phyloP scores from a whole-genome alignment of 2,797 vertebrate genomes.

The Myotis vivesi region DNA sequence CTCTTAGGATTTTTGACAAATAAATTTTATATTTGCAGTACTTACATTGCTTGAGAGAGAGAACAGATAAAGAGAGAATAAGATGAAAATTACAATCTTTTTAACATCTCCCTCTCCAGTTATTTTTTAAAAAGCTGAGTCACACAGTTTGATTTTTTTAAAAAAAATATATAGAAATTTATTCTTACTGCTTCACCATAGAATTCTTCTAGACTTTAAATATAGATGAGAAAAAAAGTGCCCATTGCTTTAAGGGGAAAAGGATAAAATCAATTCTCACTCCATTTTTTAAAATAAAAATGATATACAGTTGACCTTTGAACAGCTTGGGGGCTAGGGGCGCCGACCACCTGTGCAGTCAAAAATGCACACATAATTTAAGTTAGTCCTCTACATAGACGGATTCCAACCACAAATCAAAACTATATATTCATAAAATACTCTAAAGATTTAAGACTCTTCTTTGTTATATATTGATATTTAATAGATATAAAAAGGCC shows the following conservation, averaged over 20 bases:
- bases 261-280: not conserved
- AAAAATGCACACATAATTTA: not conserved
- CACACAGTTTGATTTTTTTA: not conserved
- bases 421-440: not conserved
- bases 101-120: not conserved
- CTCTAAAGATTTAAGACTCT: not conserved
- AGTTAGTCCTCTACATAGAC: not conserved
- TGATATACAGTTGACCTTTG: not conserved
- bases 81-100: not conserved
- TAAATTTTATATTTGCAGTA: slow-evolving; percentile 21
- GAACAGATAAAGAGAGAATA: not conserved
- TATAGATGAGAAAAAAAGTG: not conserved
- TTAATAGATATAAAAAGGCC: not conserved
- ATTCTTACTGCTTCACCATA: not conserved
- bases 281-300: not conserved
- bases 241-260: not conserved
- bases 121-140: not conserved
- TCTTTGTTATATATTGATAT: not conserved
- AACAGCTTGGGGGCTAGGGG: not conserved
- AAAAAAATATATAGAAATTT: not conserved
- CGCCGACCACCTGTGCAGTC: not conserved
- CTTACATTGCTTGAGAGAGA: not conserved
- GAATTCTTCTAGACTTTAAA: not conserved
- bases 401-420: not conserved
- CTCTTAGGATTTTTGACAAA: slow-evolving; percentile 7